A percentile compares a stretch with the other conserved stretches of the same genome.
Evolutionary conservation across 2,113 vertebrate genomes (phyloP).

Genomic region (Poeciliopsis prolifica): DNA sequence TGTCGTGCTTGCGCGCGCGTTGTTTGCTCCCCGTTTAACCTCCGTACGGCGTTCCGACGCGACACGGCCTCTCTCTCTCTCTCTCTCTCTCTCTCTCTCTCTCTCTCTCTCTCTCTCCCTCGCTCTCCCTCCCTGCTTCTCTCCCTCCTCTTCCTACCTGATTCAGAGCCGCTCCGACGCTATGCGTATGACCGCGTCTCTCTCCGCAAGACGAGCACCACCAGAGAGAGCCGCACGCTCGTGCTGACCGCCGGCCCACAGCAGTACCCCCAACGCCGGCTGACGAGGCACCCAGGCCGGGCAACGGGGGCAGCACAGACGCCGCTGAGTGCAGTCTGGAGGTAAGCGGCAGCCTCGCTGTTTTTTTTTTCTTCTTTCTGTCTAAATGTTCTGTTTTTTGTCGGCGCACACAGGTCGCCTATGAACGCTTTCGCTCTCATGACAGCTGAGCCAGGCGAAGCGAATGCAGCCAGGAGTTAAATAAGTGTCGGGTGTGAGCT

Average conservation of each 20-base stretch:
- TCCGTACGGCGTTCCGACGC: constrained; percentile 36
- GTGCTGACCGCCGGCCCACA: constrained; percentile 40
- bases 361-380: background rate
- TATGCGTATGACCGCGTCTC: constrained; percentile 70
- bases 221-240: constrained; percentile 45
- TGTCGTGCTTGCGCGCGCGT: constrained; percentile 26
- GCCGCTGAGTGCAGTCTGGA: constrained; percentile 28
- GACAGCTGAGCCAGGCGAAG: background rate
- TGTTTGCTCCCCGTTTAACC: constrained; percentile 65
- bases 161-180: constrained; percentile 70
- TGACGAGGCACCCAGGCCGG: constrained; percentile 49
- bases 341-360: constrained; percentile 35
- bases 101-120: constrained; percentile 9
- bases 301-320: constrained; percentile 36
- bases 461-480: background rate
- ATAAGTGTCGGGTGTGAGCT: constrained; percentile 7
- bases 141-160: constrained; percentile 60
- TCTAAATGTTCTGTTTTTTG: background rate
- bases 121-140: background rate
- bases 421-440: background rate
- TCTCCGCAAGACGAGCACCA: constrained; percentile 60
- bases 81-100: constrained; percentile 36
- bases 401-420: background rate
- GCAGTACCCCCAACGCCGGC: constrained; percentile 34
- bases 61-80: constrained; percentile 40